Percentiles rank a stretch among this genome's conserved stretches.
Conservation (phyloP, 1,140 invertebrate genomes). For the Gryon sp. region DNA sequence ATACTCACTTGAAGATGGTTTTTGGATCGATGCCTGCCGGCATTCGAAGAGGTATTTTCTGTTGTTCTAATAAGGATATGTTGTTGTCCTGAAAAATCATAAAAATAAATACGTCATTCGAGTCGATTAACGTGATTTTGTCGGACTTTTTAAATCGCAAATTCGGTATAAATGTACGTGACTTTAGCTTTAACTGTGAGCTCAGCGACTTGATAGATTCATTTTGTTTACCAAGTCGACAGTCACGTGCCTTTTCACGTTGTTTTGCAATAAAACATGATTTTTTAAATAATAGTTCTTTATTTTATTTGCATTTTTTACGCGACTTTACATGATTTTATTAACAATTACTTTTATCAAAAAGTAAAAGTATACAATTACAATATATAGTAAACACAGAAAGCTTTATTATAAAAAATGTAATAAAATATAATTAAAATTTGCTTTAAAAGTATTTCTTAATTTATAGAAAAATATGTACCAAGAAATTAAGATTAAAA, state of each 20-base stretch:
- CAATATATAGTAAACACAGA: no score
- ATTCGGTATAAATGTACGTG: slow-evolving; percentile 43
- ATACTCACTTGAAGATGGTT: slow-evolving; percentile 85
- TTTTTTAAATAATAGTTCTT: not conserved
- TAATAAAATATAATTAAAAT: no score
- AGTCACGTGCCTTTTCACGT: slow-evolving; percentile 42
- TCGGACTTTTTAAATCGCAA: slow-evolving; percentile 21
- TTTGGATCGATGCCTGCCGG: slow-evolving; percentile 82
- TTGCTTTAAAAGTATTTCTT: no score
- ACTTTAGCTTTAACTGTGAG: slow-evolving; percentile 7
- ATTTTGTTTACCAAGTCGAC: slow-evolving; percentile 18
- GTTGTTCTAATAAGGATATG: slow-evolving; percentile 79
- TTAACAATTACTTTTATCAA: not conserved
- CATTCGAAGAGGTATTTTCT: slow-evolving; percentile 80
- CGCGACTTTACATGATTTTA: not conserved
- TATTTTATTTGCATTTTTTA: no score
- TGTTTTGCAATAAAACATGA: slow-evolving; percentile 11
- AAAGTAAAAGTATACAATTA: no score
- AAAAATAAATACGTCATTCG: slow-evolving; percentile 18
- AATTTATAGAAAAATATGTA: no score
- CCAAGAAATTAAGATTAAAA: no score
- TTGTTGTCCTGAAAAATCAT: slow-evolving; percentile 75
- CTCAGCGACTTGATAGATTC: slow-evolving; percentile 24
- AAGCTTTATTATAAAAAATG: no score
- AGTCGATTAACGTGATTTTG: slow-evolving; percentile 24